Percentiles rank a stretch among this genome's conserved stretches.
Conservation (phyloP, 2,113 vertebrate genomes). For the Crotalus viridis region DNA sequence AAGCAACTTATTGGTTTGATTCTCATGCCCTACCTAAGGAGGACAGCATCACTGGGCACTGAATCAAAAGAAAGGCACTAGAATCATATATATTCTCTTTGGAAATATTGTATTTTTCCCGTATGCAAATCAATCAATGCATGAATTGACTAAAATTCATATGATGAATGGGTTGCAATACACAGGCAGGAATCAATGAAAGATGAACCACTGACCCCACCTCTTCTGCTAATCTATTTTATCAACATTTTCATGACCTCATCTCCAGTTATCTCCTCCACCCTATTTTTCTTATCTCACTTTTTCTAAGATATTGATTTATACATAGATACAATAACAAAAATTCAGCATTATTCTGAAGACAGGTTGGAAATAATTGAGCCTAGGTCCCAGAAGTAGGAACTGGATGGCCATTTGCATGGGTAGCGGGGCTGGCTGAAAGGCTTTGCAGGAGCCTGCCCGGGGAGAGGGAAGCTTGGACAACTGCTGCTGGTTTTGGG, state of each 20-base stretch:
- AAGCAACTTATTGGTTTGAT: neutral
- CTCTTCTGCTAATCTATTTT: neutral
- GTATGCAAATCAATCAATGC: neutral
- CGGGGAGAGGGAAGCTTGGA: too few relatives aligned
- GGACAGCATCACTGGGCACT: neutral
- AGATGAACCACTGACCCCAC: neutral
- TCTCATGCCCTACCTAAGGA: neutral
- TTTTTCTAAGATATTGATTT: neutral
- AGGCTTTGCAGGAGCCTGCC: too few relatives aligned
- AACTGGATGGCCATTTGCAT: neutral
- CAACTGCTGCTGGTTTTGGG: too few relatives aligned
- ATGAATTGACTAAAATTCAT: neutral
- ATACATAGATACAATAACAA: neutral
- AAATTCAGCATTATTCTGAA: neutral
- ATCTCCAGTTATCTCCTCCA: neutral
- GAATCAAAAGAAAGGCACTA: neutral
- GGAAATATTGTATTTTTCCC: neutral
- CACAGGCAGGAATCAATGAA: neutral
- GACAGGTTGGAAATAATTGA: neutral
- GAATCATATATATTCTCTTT: neutral
- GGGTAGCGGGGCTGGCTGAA: too few relatives aligned
- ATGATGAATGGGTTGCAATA: neutral
- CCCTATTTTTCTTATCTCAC: neutral
- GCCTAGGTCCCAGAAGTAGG: neutral
- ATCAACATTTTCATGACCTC: neutral